A percentile compares a stretch with the other conserved stretches of the same genome.
Evolutionary conservation across 2,888 invertebrate species (phyloP).

Genomic region (Agelastica alni): DNA sequence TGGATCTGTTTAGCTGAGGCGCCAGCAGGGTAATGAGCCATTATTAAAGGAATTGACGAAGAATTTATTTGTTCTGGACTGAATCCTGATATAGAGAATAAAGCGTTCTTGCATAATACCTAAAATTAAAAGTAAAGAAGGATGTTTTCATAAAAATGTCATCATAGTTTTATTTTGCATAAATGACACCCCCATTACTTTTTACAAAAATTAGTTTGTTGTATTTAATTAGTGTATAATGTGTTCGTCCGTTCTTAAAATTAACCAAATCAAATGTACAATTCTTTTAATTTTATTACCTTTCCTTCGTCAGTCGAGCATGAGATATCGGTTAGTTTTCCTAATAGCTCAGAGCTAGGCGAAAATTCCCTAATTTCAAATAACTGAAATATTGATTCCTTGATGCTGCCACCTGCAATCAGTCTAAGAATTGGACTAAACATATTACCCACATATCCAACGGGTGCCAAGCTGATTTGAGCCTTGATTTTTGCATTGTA

Average conservation of each 20-base stretch:
- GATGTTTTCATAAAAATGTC: too few species aligned
- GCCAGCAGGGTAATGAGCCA: constrained; percentile 48
- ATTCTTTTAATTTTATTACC: background rate
- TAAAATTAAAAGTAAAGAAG: background rate
- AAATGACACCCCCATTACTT: too few species aligned
- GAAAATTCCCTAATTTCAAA: constrained; percentile 66
- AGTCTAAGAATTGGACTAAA: constrained; percentile 47
- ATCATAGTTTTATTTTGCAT: too few species aligned
- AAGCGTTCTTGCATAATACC: constrained; percentile 46
- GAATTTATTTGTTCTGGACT: constrained; percentile 48
- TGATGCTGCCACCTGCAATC: constrained; percentile 41
- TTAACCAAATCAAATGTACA: too few species aligned
- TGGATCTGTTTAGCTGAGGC: constrained; percentile 67
- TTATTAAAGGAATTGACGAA: constrained; percentile 41
- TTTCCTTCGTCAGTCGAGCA: constrained; percentile 21
- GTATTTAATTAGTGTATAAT: too few species aligned
- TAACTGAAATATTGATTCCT: constrained; percentile 27
- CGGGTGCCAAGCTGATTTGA: constrained; percentile 72
- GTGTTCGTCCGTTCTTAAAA: too few species aligned
- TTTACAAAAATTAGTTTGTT: too few species aligned
- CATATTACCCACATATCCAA: constrained; percentile 66
- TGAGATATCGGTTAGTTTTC: constrained; percentile 17
- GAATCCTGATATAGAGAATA: constrained; percentile 52
- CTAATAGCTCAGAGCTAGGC: constrained; percentile 62
- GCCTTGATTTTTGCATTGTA: constrained; percentile 70